Percentiles rank a stretch among this genome's conserved stretches.
Conservation (phyloP, 30 jellyfish, hydroid and myxozoan genomes). For the Cassiopea xamachana region DNA sequence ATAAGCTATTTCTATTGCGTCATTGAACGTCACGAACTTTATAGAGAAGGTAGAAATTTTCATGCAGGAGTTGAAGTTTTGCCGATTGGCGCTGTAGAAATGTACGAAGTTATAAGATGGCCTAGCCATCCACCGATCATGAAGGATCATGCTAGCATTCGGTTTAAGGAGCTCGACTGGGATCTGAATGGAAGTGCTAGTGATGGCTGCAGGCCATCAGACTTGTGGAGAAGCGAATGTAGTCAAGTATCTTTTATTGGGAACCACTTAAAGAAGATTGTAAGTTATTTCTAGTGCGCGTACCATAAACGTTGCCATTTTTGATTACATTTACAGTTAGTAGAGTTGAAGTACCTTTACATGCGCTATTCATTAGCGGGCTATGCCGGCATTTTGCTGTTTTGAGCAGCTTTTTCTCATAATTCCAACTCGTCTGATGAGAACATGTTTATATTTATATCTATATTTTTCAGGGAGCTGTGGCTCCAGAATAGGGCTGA, state of each 20-base stretch:
- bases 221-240: background rate
- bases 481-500: too few species aligned
- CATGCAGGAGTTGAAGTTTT: background rate
- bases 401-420: too few species aligned
- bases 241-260: background rate
- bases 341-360: too few species aligned
- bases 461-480: too few species aligned
- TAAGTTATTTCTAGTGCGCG: background rate
- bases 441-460: too few species aligned
- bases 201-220: conserved; percentile 14
- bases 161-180: conserved; percentile 30
- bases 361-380: too few species aligned
- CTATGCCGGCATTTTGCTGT: too few species aligned
- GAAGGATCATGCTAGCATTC: conserved; percentile 22
- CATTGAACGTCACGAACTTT: conserved; percentile 21
- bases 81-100: background rate
- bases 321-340: too few species aligned
- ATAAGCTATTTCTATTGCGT: conserved; percentile 24
- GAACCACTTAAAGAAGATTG: background rate
- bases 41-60: background rate
- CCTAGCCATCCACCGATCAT: conserved; percentile 34
- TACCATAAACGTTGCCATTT: too few species aligned
- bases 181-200: background rate
- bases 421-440: too few species aligned
- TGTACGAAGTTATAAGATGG: conserved; percentile 53